A percentile compares a stretch with the other conserved stretches of the same genome.
Evolutionary conservation across 2,113 vertebrate species (phyloP).

Genomic region (Pseudolaguvia tuberculata): DNA sequence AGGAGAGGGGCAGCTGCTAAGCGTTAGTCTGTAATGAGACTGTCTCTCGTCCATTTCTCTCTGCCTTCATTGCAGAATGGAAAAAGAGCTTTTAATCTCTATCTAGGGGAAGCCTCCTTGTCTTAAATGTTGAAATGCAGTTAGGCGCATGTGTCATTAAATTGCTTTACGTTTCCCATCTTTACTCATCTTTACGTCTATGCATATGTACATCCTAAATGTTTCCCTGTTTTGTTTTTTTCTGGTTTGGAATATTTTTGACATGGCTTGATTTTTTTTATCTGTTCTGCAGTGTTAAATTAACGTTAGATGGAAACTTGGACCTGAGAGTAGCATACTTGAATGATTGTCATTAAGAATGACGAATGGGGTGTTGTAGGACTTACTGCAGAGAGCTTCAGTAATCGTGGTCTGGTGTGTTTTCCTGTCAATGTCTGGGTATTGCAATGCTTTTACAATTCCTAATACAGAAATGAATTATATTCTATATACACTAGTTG

Average conservation of each 20-base stretch:
- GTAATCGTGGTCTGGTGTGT: not conserved
- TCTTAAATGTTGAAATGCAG: slow-evolving; percentile 25
- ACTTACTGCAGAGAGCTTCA: slow-evolving; percentile 22
- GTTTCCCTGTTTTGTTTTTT: not conserved
- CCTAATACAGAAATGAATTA: not conserved
- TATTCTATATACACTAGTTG: not conserved
- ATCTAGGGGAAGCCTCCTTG: slow-evolving; percentile 34
- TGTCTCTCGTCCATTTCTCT: slow-evolving; percentile 40
- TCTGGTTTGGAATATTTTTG: not conserved
- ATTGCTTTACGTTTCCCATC: not conserved
- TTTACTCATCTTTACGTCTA: not conserved
- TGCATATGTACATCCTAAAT: not conserved
- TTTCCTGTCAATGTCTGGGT: slow-evolving; percentile 14
- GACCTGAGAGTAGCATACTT: slow-evolving; percentile 4
- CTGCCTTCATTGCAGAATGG: slow-evolving; percentile 38
- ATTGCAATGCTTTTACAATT: not conserved
- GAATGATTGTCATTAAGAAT: slow-evolving; percentile 15
- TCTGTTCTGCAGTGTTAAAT: slow-evolving; percentile 4
- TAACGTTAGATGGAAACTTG: slow-evolving; percentile 24
- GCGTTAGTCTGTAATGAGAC: slow-evolving; percentile 53
- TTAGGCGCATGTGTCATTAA: slow-evolving; percentile 4
- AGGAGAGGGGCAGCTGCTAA: slow-evolving; percentile 51
- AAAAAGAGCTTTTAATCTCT: slow-evolving; percentile 50
- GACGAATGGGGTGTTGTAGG: slow-evolving; percentile 22
- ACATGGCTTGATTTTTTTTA: slow-evolving; percentile 4